Conservation (phyloP, 2,797 vertebrate genomes). For the Sebastes umbrosus region DNA sequence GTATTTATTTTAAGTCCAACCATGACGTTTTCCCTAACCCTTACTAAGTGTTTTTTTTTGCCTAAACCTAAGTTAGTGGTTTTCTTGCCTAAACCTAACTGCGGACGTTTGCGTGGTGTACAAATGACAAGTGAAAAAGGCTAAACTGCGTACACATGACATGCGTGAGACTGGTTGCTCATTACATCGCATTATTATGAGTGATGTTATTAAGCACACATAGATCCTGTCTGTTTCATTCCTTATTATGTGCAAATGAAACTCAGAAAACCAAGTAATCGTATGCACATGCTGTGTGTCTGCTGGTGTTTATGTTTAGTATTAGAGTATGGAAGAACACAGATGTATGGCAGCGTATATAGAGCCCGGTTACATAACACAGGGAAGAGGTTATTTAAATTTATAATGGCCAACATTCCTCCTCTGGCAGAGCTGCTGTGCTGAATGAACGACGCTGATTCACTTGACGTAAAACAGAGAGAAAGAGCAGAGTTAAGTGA, state of each 20-base stretch:
- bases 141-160: too few species aligned
- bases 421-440: constrained; percentile 10
- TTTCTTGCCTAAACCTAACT: too few species aligned
- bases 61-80: too few species aligned
- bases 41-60: too few species aligned
- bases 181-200: neutral
- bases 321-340: neutral
- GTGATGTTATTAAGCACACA: neutral
- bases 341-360: neutral
- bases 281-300: neutral
- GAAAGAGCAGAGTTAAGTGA: constrained; percentile 8
- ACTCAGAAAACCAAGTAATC: neutral
- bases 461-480: constrained; percentile 19
- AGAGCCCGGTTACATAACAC: constrained; percentile 8
- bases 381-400: constrained; percentile 20
- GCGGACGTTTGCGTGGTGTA: too few species aligned
- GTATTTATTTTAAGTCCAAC: rapidly evolving
- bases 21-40: too few species aligned
- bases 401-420: constrained; percentile 15
- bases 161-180: too few species aligned
- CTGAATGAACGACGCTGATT: constrained; percentile 16
- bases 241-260: neutral
- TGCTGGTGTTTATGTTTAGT: neutral
- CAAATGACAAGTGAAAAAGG: rapidly evolving
- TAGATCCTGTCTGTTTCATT: neutral